phyloP scores from a whole-genome alignment of 2,113 vertebrate species.

The Callospermophilus lateralis region DNA sequence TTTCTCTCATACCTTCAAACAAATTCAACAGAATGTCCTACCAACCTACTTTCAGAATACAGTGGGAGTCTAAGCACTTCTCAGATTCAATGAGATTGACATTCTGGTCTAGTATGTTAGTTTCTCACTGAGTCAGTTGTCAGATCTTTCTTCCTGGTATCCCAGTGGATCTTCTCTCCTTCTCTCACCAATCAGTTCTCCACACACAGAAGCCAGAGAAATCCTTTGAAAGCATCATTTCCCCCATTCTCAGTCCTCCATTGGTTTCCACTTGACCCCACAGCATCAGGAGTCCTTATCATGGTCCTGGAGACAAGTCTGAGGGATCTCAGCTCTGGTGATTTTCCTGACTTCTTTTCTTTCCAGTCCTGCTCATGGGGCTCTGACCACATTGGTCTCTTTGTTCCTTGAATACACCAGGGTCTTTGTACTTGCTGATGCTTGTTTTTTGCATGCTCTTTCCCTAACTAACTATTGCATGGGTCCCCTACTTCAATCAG shows the following conservation, averaged over 20 bases:
- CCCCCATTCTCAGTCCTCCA: neutral
- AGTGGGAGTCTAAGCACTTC: neutral
- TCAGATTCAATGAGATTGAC: neutral
- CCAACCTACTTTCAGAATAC: neutral
- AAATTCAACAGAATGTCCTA: neutral
- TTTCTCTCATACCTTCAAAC: neutral
- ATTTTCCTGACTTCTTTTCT: neutral
- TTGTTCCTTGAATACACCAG: neutral
- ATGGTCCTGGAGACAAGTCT: no score
- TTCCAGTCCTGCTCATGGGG: rapidly evolving
- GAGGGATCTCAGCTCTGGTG: no score
- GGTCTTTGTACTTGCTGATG: neutral
- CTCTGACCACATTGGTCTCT: neutral
- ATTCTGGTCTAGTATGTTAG: neutral
- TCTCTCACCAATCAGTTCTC: neutral
- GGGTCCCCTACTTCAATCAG: neutral
- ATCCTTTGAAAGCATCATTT: neutral
- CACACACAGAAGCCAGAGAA: neutral
- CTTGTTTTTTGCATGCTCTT: neutral
- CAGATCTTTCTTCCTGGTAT: neutral
- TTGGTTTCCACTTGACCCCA: neutral
- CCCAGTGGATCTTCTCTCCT: neutral
- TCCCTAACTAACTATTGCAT: neutral
- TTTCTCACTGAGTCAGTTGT: rapidly evolving
- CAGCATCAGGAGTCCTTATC: neutral